phyloP scores from a whole-genome alignment of 2,797 vertebrate genomes.

The Pogoniulus pusillus region DNA sequence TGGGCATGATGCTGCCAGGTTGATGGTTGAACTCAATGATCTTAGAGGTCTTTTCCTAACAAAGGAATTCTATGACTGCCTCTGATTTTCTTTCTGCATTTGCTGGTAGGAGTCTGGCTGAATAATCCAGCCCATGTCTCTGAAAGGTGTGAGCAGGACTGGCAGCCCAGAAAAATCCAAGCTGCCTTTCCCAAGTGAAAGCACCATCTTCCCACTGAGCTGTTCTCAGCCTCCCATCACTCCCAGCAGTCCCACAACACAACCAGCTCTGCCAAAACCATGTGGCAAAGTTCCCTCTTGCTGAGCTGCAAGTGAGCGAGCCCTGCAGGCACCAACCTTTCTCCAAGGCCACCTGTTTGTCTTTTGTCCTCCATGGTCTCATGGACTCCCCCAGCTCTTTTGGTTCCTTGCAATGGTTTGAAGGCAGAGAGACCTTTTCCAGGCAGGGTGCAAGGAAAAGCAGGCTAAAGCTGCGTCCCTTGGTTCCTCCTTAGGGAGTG shows the following conservation, averaged over 20 bases:
- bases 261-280: not conserved
- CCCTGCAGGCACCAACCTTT: not conserved
- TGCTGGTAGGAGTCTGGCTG: not conserved
- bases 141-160: not conserved
- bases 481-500: not conserved
- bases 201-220: not conserved
- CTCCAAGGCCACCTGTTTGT: not conserved
- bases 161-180: not conserved
- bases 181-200: not conserved
- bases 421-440: not conserved
- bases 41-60: no score
- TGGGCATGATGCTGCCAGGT: no score
- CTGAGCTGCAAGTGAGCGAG: fast-evolving
- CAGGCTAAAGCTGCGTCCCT: not conserved
- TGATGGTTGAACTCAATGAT: no score
- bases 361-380: fast-evolving
- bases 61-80: not conserved
- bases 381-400: fast-evolving
- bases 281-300: not conserved
- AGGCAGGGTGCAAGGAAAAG: not conserved
- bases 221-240: not conserved
- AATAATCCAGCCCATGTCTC: not conserved
- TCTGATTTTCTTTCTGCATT: not conserved
- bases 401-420: not conserved
- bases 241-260: not conserved